Evolutionary conservation across 2,113 vertebrate genomes (phyloP).

Genomic region (Pagrus major): DNA sequence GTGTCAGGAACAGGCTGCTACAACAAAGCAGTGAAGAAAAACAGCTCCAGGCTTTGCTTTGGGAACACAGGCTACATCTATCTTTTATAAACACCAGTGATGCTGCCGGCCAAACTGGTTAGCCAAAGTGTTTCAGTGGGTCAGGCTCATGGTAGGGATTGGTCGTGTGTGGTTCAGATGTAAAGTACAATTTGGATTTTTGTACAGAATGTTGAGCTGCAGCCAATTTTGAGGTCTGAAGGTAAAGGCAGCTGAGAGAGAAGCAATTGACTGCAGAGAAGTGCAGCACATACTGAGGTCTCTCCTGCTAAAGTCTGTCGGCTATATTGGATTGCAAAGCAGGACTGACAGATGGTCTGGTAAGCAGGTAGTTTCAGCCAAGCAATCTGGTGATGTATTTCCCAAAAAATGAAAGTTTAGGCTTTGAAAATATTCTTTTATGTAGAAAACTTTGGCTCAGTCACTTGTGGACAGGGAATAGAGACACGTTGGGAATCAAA

Average conservation of each 20-base stretch:
- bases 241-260: conserved; percentile 22
- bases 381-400: conserved; percentile 42
- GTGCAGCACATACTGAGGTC: conserved; percentile 5
- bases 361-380: conserved; percentile 49
- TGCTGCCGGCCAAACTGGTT: conserved; percentile 39
- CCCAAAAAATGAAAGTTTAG: background rate
- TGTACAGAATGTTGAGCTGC: background rate
- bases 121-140: conserved; percentile 31
- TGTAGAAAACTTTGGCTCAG: background rate
- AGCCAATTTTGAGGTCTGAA: background rate
- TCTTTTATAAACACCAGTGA: conserved; percentile 58
- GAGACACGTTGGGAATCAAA: background rate
- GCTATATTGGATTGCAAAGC: conserved; percentile 37
- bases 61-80: conserved; percentile 37
- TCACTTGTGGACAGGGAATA: background rate
- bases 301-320: conserved; percentile 26
- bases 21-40: conserved; percentile 21
- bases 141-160: background rate
- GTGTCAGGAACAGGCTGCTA: conserved; percentile 48
- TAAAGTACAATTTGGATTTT: background rate
- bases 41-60: conserved; percentile 55
- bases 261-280: background rate
- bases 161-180: background rate
- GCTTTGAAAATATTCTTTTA: background rate
- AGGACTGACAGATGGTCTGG: conserved; percentile 52